Evolutionary conservation across 2,113 vertebrate genomes (phyloP), one percentile per base, ranked within the genome.

Genomic region (Eulemur rufifrons): DNA sequence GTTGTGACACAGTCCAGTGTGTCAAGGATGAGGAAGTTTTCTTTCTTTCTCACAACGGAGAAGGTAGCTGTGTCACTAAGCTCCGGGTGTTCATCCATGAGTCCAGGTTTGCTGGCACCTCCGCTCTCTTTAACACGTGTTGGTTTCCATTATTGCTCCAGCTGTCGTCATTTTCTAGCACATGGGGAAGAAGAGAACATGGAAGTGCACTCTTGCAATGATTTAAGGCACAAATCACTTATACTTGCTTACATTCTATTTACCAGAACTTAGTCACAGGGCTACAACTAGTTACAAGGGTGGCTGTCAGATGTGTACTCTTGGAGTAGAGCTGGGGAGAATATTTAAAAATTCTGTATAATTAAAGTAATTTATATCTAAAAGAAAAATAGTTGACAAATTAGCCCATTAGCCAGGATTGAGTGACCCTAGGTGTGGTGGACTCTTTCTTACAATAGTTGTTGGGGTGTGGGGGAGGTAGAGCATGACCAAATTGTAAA

Each of bases 371-470:
- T 94, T 54, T 91, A 17, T 78, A 25, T 81, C 34, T 45, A 45
- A 92, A 96, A 78, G 78, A 63, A 89, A 69, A 82, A 80, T 21
- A 61, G 37, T 88, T 89, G 17, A 52, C 86, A 89, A 27, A 56
- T 88, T 69, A 81, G 12, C 63, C 18, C 5, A 23, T 84, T 90
- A 63, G 64, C 14, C 18, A 92, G 42, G 52, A 59, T 85, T 71
- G 68, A 77, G 77, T 88, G 21, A 32, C 50, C 15, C 32, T 54
- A 1, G 52, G 25, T 88, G 8, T 94, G 34, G 47, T 91, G 5
- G 54, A 47, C 27, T 81, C 25, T 85, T 29, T 66, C 87, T 95
- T 83, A 73, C 80, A 91, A 66, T 54, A 68, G 25, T 88, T 63
- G 23, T 39, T 76, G 47, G 15, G 20, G 34, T 18, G 0, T 9